These are phyloP conservation scores for Schizopygopsis pylzovi DNA, from an alignment of 2,797 vertebrate species.

Conservation along the genomic window DNA sequence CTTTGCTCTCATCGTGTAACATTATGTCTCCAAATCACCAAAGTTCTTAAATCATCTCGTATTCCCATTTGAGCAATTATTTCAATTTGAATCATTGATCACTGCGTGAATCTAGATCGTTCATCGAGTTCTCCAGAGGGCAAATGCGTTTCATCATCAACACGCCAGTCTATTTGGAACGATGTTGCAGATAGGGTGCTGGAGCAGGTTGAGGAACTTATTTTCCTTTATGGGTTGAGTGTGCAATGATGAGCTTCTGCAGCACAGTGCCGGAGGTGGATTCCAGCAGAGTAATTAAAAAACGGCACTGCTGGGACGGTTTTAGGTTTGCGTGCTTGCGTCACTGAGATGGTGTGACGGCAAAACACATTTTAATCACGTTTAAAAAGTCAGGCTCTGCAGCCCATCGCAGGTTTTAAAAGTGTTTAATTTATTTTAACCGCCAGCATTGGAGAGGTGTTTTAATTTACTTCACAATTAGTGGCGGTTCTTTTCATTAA, in stretches of 20 bases:
- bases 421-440: conserved; percentile 72
- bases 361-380: conserved; percentile 76
- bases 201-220: conserved; percentile 22
- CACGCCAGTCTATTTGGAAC: conserved; percentile 12
- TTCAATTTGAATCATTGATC: conserved; percentile 55
- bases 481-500: conserved; percentile 77
- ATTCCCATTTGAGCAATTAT: conserved; percentile 44
- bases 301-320: conserved; percentile 63
- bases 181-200: conserved; percentile 8
- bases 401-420: conserved; percentile 70
- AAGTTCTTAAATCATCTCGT: neutral
- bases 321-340: conserved; percentile 62
- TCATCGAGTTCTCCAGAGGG: conserved; percentile 37
- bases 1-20: neutral
- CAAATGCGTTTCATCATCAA: conserved; percentile 19
- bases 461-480: conserved; percentile 83
- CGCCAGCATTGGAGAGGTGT: conserved; percentile 74
- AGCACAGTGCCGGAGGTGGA: conserved; percentile 32
- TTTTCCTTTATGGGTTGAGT: conserved; percentile 36
- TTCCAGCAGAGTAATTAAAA: conserved; percentile 71
- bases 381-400: conserved; percentile 68
- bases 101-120: conserved; percentile 28
- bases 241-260: conserved; percentile 34
- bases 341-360: conserved; percentile 53
- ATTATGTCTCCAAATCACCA: neutral